Conservation (phyloP, 2,888 invertebrate genomes). For the Apoda limacodes region DNA sequence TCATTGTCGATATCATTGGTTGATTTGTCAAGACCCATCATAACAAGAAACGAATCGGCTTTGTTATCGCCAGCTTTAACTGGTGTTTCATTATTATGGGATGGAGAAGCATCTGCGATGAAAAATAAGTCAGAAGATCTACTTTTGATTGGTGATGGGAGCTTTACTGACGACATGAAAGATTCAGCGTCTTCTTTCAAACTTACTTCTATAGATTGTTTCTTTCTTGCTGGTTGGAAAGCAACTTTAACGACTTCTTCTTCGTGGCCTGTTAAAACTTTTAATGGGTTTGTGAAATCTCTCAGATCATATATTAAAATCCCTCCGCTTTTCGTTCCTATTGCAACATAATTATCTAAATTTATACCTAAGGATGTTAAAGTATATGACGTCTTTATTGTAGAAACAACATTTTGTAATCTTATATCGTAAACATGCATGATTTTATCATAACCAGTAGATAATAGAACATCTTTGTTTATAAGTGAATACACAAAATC, state of each 20-base stretch:
- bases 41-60: constrained; percentile 53
- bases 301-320: constrained; percentile 67
- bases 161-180: constrained; percentile 29
- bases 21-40: constrained; percentile 54
- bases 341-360: constrained; percentile 57
- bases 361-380: constrained; percentile 54
- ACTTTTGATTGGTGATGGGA: constrained; percentile 32
- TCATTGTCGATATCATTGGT: constrained; percentile 41
- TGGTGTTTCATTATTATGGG: constrained; percentile 27
- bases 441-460: constrained; percentile 67
- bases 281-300: constrained; percentile 54
- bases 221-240: constrained; percentile 53
- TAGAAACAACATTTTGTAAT: constrained; percentile 53
- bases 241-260: constrained; percentile 55
- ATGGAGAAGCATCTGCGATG: constrained; percentile 48
- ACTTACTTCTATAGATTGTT: constrained; percentile 45
- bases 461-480: constrained; percentile 65
- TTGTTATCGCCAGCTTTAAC: constrained; percentile 33
- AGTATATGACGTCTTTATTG: constrained; percentile 44
- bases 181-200: constrained; percentile 46
- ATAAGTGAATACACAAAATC: constrained; percentile 67
- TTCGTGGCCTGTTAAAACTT: constrained; percentile 60
- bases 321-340: constrained; percentile 67
- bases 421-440: constrained; percentile 70
- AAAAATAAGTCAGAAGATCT: constrained; percentile 52